Conservation (phyloP, 2,797 vertebrate genomes). For the Liasis olivaceus region DNA sequence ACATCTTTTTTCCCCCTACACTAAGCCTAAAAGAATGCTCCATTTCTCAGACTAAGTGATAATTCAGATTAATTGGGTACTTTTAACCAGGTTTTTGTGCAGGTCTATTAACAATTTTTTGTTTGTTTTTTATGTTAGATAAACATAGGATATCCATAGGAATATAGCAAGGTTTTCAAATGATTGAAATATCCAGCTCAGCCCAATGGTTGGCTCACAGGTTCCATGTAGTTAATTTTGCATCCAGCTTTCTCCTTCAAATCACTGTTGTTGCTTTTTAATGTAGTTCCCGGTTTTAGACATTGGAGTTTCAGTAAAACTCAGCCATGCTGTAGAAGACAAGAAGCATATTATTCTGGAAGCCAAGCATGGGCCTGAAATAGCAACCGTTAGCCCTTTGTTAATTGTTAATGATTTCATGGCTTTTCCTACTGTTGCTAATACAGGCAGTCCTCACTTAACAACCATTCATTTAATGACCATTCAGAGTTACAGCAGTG, state of each 20-base stretch:
- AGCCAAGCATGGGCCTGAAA: not conserved
- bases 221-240: not conserved
- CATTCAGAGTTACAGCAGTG: no score
- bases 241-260: not conserved
- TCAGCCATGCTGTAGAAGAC: not conserved
- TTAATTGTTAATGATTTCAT: no score
- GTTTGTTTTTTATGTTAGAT: not conserved
- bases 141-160: not conserved
- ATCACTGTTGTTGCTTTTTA: not conserved
- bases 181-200: not conserved
- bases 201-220: not conserved
- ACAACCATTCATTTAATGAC: no score
- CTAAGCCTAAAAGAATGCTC: not conserved
- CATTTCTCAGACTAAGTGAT: not conserved
- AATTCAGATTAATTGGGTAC: not conserved
- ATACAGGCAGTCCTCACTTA: no score
- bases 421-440: no score
- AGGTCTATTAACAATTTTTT: not conserved
- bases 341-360: not conserved
- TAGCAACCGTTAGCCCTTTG: not conserved
- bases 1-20: not conserved
- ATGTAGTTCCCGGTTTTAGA: not conserved
- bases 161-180: not conserved
- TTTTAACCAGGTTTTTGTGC: not conserved
- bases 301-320: not conserved